These are phyloP conservation scores for Etheostoma cragini DNA, from an alignment of 2,113 vertebrate species.

Conservation along the genomic window DNA sequence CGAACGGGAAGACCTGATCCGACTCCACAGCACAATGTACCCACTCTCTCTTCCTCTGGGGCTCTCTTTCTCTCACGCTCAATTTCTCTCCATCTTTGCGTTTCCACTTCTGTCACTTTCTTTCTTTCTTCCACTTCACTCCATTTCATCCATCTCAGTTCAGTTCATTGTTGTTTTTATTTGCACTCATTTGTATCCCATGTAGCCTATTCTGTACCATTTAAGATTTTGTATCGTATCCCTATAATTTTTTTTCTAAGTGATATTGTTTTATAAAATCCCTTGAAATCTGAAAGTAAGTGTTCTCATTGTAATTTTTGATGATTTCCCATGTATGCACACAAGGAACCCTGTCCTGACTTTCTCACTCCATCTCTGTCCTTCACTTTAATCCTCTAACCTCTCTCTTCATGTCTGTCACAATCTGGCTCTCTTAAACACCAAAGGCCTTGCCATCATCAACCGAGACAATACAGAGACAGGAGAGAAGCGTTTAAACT, in stretches of 20 bases:
- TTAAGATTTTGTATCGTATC: background rate
- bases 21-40: conserved; percentile 45
- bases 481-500: conserved; percentile 19
- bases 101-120: conserved; percentile 18
- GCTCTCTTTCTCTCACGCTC: conserved; percentile 15
- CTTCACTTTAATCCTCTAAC: background rate
- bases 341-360: background rate
- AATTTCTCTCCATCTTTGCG: background rate
- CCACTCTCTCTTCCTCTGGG: conserved; percentile 15
- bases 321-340: background rate
- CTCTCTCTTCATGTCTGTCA: background rate
- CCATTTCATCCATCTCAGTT: background rate
- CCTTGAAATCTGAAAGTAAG: background rate
- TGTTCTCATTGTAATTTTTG: background rate
- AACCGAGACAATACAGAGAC: conserved; percentile 11
- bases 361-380: background rate
- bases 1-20: conserved; percentile 28
- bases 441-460: background rate
- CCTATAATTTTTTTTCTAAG: background rate
- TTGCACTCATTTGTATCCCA: background rate
- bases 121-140: background rate
- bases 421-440: background rate
- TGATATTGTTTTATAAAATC: background rate
- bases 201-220: background rate
- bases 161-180: background rate